Conservation (phyloP, 2,113 vertebrate species). For the Nothoprocta pentlandii region DNA sequence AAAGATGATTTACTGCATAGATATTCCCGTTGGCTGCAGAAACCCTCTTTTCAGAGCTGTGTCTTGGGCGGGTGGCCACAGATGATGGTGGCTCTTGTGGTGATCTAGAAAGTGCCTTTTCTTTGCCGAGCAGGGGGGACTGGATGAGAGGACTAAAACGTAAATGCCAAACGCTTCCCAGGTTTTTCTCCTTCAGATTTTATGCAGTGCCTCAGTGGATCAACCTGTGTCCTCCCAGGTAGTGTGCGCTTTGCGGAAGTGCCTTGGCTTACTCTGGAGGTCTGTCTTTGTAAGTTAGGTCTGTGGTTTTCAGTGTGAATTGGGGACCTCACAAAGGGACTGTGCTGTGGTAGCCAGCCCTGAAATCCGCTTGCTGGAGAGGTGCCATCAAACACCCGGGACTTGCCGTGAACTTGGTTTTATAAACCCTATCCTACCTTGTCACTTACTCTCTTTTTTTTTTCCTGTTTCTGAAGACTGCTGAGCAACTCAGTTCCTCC, state of each 20-base stretch:
- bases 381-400: not conserved
- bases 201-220: constrained; percentile 22
- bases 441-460: not conserved
- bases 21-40: constrained; percentile 21
- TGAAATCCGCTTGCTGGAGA: not conserved
- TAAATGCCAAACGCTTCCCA: not conserved
- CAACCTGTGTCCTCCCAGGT: constrained; percentile 24
- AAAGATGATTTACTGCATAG: constrained; percentile 34
- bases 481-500: not conserved
- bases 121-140: not conserved
- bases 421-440: not conserved
- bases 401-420: not conserved
- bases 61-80: not conserved
- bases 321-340: not conserved
- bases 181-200: constrained; percentile 30
- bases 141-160: not conserved
- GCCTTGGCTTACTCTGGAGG: not conserved
- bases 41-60: not conserved
- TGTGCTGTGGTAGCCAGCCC: not conserved
- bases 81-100: not conserved
- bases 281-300: not conserved
- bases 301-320: not conserved
- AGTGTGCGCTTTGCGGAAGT: not conserved
- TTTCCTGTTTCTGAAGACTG: not conserved
- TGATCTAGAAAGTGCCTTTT: not conserved